Evolutionary conservation across 2,888 invertebrate genomes (phyloP), one percentile per base, ranked within the genome.

Genomic region (Lottia gigantea): DNA sequence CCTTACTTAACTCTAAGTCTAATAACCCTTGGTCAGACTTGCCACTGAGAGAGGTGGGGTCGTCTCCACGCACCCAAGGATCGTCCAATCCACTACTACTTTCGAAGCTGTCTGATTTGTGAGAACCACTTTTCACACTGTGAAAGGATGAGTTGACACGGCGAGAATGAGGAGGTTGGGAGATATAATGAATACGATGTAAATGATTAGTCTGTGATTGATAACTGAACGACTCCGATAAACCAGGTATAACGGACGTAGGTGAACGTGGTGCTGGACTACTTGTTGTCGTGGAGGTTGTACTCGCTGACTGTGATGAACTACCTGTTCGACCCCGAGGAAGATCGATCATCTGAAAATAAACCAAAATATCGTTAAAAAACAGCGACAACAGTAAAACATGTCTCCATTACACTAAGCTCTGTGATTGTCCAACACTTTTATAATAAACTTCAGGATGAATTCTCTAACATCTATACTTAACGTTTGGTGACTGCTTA

Each of bases 311-410:
- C 74, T 85, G 83, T 7, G 86, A 86, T 19, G 83, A 83, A 70
- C 84, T 85, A 74, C 83, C 86, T 46, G 95, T 85, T 93, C 92
- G 76, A 92, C 93, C 93, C 85, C 93, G 92, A 73, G 94, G 94
- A 85, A 97, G 92, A 90, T 96, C 94, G 85, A 96, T 91, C 80
- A 95, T 94, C 96, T 96, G 90, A 0, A 88, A 89, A 78, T 45
- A 67, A 74, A 66, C 68, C 26, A 66, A 31, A 66, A 67, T 70
- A 71, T 25, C 46, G 46, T 46, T 46, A 46, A 45, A 40, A 26
- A n/a, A n/a, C 25, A 23, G 31, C 1, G n/a, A n/a, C n/a, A n/a
- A n/a, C n/a, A n/a, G n/a, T n/a, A n/a, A n/a, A n/a, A n/a, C n/a
- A n/a, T n/a, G n/a, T n/a, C n/a, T n/a, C n/a, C n/a, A n/a, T n/a